Base-by-base conservation (phyloP, 2,113 vertebrate species). In the Triplophysa siluroides region DNA sequence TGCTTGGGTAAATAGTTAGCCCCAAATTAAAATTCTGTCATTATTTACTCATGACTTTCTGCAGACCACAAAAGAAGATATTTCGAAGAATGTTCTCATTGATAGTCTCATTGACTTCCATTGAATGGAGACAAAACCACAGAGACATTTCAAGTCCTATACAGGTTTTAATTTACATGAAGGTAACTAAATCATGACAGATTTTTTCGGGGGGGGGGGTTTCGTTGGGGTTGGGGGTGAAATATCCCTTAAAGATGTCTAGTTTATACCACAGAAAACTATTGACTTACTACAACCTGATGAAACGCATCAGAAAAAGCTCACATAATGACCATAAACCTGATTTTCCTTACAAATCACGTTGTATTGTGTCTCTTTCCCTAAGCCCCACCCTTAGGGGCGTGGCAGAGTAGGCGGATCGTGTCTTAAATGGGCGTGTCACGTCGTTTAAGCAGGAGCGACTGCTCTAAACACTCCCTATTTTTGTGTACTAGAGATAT, bases 401-500 rank as follows among this genome's bases (percentile, higher is more conserved):
- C 16, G 63, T 78, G 58, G 33, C 45, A 64, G 63, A 63, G 38
- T 54, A 21, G 18, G 52, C 6, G 19, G 33, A 52, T 1, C 43
- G 1, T 62, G 56, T n/a, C 41, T 29, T 29, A 11, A 29, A 65
- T 64, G 43, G 63, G 58, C 21, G 67, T 1, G 19, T 6, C 23
- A 10, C 4, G 3, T 66, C 29, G 4, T 78, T 77, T 19, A 66
- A 72, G 23, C 8, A 0, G 14, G 52, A 1, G 24, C 29, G 62
- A 56, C 81, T 47, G 75, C 21, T 9, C 69, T 23, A 6, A 50
- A 56, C 54, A 60, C 84, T 41, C 75, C 64, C 47, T 29, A 38
- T 63, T 80, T 68, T 71, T 50, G 71, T 24, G 33, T 45, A n/a
- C 9, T 26, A 50, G 16, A 45, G 66, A 73, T 21, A 78, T 80